Base-by-base conservation (phyloP, 2,888 invertebrate species). In the Bedellia somnulentella region DNA sequence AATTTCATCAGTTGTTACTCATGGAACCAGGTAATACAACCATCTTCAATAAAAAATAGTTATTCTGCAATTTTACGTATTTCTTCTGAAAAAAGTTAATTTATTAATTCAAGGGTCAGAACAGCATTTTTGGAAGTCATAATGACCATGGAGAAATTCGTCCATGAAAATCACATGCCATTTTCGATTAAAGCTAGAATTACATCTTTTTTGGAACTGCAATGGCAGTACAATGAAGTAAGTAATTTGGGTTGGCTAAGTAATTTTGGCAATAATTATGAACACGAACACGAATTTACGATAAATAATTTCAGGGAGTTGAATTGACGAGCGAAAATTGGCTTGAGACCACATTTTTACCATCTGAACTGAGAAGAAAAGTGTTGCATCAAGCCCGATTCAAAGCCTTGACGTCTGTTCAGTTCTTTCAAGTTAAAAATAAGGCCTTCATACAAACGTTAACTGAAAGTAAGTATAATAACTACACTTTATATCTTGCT, bases 191-290 rank as follows among this genome's bases (percentile, higher is more conserved):
- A 64, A 41, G 52, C 52, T 3, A 53, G 78, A 37, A 70, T 79
- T 31, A 64, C 67, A 59, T 57, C 68, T 2, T 79, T 76, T 42
- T 78, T 77, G 38, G 66, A 73, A 42, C 47, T 79, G 6, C 79
- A 79, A 37, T 79, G 78, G 78, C 61, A 67, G 35, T 76, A 78
- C 36, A 73, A 79, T 47, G 64, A 63, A 50, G 78, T 76, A 48
- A 49, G 30, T 24, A 25, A 15, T 9, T 31, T n/a, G n/a, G n/a
- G n/a, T n/a, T n/a, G n/a, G n/a, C n/a, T n/a, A n/a, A n/a, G n/a
- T n/a, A 35, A 26, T 26, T 32, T 6, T n/a, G 4, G 9, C 10
- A 2, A 10, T 4, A 6, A 24, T 6, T 18, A 18, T 18, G 5
- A 18, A 5, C 8, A 18, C 18, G 5, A 8, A 18, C 18, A 18